Percentiles rank a stretch among this genome's conserved stretches.
These are phyloP conservation scores for Girardia tigrina DNA, from an alignment of 2,888 invertebrate genomes.

Conservation along the genomic window DNA sequence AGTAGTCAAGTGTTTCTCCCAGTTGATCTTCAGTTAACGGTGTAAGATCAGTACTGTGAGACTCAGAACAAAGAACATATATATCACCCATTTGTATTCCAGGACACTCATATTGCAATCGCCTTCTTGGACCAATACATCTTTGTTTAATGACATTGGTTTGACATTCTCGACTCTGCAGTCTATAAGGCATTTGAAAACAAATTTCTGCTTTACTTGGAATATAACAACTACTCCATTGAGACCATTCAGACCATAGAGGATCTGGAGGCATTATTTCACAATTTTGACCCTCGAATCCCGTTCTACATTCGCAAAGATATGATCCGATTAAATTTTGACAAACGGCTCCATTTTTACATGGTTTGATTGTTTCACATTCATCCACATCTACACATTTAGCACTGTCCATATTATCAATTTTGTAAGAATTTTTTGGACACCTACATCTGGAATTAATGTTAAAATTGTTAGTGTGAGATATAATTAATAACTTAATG, in stretches of 20 bases:
- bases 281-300: slow-evolving; percentile 8
- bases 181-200: slow-evolving; percentile 12
- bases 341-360: slow-evolving; percentile 19
- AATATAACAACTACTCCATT: background rate
- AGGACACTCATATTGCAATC: slow-evolving; percentile 12
- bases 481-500: background rate
- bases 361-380: slow-evolving; percentile 9
- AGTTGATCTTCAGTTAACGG: background rate
- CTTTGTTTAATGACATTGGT: slow-evolving; percentile 16
- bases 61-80: background rate
- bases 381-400: slow-evolving; percentile 12
- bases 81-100: slow-evolving; percentile 15
- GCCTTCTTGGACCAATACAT: slow-evolving; percentile 26
- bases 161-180: slow-evolving; percentile 13
- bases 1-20: background rate
- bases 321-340: background rate
- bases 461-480: background rate
- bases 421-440: background rate
- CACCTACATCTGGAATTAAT: slow-evolving; percentile 15
- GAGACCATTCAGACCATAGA: slow-evolving; percentile 11
- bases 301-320: background rate
- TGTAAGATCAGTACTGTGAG: background rate
- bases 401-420: background rate
- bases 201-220: background rate
- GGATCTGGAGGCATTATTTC: slow-evolving; percentile 19